Evolutionary conservation across 2,797 vertebrate genomes (phyloP), one percentile per base, ranked within the genome.

Genomic region (Malacoraja senta): DNA sequence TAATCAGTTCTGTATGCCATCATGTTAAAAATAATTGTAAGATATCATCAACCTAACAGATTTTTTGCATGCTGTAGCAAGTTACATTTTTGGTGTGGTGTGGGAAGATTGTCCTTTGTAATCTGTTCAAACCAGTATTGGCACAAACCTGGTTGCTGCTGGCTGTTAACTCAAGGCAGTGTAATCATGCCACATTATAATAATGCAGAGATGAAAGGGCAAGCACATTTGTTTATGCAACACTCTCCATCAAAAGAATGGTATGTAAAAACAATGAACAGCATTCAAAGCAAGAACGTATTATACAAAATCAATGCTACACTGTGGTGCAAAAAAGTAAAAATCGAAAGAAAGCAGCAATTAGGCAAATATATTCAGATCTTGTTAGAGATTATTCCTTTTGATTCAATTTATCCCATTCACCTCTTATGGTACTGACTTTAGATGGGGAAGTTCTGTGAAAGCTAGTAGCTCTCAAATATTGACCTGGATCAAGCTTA

Each of bases 121-220:
- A 91, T 65, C 90, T 72, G 90, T 91, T 91, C 35, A 91, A 91
- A 72, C 68, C 90, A 91, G 90, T 91, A 65, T 91, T 86, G 71
- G 65, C 68, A 91, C 68, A 91, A 72, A 91, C 83, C 83, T 91
- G 35, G 65, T 91, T n/a, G 63, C 38, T 91, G 90, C 90, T 91
- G 90, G 24, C 35, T 72, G 44, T 72, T 71, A 91, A 86, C 63
- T n/a, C 58, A 91, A 74, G 71, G 90, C 68, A 91, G 63, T 91
- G 90, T 65, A 91, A 71, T 38, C n/a, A 38, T 74, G 68, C 24
- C 24, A 91, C 24, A 53, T 9, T 74, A 91, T 74, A 26, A 72
- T 26, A 74, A 91, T 44, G 10, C 35, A 91, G 68, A 74, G 90
- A 91, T 91, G 35, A 74, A 44, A 74, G 71, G 29, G 35, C 68